Base-by-base conservation (phyloP, 2,888 invertebrate species). In the Phaonia tiefii region DNA sequence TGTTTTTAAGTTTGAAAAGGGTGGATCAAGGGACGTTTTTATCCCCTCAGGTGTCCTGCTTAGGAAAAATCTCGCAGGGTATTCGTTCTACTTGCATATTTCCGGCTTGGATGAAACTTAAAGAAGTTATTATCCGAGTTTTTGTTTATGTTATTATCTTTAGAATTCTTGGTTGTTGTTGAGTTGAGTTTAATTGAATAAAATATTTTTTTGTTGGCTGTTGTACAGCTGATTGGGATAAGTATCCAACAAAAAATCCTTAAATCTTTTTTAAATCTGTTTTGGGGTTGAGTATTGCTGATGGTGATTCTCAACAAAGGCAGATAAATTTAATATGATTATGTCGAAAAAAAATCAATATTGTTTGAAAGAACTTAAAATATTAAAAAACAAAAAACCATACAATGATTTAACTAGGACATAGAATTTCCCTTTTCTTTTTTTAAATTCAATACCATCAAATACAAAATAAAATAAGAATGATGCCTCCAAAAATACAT, bases 251-350 rank as follows among this genome's bases (percentile, higher is more conserved):
- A 44, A 60, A 17, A 49, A 44, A 4, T 17, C 54, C 44, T 60
- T 25, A 75, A 75, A 80, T 63, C 44, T 15, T 67, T 75, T 54
- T 56, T 26, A 22, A 25, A 42, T 44, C 71, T 51, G n/a, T 22
- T 25, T 13, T 25, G 8, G 22, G 26, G 2, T 72, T 54, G 7
- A 15, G 1, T n/a, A 11, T 7, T 26, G n/a, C 56, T n/a, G 11
- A 26, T 58, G 13, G 58, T 25, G 31, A 63, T 51, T n/a, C n/a
- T n/a, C n/a, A n/a, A n/a, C n/a, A n/a, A n/a, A 69, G 60, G 66
- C n/a, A 63, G 25, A 65, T 58, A 31, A 66, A 69, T 66, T 70
- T 77, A 80, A 77, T 76, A 73, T 70, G 73, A 76, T 80, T 80
- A 80, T n/a, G n/a, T n/a, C n/a, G n/a, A n/a, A n/a, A n/a, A n/a